Conservation (phyloP, 2,113 vertebrate species). For the Salvelinus alpinus region DNA sequence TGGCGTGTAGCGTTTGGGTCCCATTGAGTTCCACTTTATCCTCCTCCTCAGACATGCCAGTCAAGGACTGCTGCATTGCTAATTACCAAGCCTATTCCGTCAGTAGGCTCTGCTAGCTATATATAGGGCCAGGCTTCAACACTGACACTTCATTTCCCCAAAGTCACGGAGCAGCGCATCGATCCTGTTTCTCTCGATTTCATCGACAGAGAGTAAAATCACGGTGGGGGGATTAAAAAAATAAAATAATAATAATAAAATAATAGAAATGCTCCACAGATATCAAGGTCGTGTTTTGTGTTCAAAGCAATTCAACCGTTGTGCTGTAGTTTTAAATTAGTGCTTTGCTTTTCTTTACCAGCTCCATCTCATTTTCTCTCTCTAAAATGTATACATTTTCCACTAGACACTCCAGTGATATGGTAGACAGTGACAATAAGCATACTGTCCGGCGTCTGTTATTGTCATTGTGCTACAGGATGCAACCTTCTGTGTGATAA, state of each 20-base stretch:
- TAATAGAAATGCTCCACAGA: background rate
- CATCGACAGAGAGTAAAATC: background rate
- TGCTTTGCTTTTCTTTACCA: no score
- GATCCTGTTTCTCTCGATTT: background rate
- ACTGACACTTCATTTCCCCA: conserved; percentile 25
- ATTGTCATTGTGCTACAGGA: background rate
- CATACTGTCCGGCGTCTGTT: background rate
- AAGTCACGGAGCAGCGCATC: conserved; percentile 13
- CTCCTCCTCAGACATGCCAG: background rate
- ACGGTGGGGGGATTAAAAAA: background rate
- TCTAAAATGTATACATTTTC: no score
- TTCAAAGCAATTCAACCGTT: background rate
- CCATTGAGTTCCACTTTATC: background rate
- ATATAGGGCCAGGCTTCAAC: conserved; percentile 17
- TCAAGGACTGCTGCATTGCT: conserved; percentile 24
- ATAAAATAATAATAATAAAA: background rate
- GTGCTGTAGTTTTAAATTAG: no score
- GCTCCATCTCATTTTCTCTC: no score
- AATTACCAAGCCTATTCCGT: conserved; percentile 22
- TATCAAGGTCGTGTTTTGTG: background rate
- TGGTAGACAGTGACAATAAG: background rate
- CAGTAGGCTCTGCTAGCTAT: conserved; percentile 1
- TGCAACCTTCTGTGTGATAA: background rate
- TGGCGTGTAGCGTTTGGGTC: no score
- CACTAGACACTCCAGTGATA: background rate